Base-by-base conservation (phyloP, 2,113 vertebrate genomes). In the Fregata magnificens region DNA sequence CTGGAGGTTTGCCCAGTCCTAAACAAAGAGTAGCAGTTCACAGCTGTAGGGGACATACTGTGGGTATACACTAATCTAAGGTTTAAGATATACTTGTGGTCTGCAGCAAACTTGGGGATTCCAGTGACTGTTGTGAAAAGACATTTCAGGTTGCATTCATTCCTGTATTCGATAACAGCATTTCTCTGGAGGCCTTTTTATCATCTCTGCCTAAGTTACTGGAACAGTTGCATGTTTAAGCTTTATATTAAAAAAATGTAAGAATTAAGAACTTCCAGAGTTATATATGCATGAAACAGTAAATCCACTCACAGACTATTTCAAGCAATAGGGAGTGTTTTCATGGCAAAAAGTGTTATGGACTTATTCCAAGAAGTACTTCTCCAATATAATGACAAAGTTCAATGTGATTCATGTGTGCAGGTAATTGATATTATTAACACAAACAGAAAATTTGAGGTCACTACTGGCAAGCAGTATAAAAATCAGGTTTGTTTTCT, bases 371-470 rank as follows among this genome's bases (percentile, higher is more conserved):
- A 88, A 94, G 71, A 76, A 73, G 50, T 42, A 26, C 52, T 95
- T 50, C 74, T 97, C 89, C 89, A 90, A 42, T 70, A 65, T 7
- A 88, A 84, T 56, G 63, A 94, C 84, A 73, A 87, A 95, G 81
- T 94, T 96, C 96, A 91, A 10, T 1, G 1, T 89, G 91, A 95
- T 67, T 95, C 66, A 73, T 49, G 55, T 31, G 63, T 47, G 80
- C 94, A 96, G 94, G 93, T 95, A 95, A 96, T 58, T 90, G 82
- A 91, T 91, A 94, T 61, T 88, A 84, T 90, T 90, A 97, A 95
- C 72, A 88, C 84, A 95, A 95, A 97, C 87, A 96, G 96, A 97
- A 96, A 94, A 95, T 79, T 88, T 94, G 91, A 96, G 93, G 91
- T 95, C 95, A 93, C 59, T 72, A 74, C 93, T 95, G 94, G 91